A percentile compares a stretch with the other conserved stretches of the same genome.
These are phyloP conservation scores for Sturmia bella DNA, from an alignment of 2,888 invertebrate genomes.

Conservation along the genomic window DNA sequence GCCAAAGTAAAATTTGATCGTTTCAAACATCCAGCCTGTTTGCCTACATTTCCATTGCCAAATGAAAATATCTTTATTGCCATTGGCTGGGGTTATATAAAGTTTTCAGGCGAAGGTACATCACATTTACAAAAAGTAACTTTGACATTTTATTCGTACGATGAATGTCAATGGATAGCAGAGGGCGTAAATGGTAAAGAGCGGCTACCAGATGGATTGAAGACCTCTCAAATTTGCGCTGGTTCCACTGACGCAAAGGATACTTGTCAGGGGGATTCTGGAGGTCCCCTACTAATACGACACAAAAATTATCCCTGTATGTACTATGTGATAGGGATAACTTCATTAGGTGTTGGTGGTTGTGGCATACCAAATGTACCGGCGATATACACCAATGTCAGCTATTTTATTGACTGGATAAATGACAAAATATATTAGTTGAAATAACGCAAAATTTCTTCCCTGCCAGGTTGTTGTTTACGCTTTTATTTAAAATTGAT, in stretches of 20 bases:
- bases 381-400: conserved; percentile 76
- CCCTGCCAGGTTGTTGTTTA: too few species aligned
- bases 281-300: conserved; percentile 75
- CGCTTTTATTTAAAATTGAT: neutral
- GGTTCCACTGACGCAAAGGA: conserved; percentile 74
- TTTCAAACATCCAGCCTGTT: conserved; percentile 82
- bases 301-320: conserved; percentile 76
- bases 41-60: conserved; percentile 75
- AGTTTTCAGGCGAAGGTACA: conserved; percentile 76
- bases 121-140: conserved; percentile 83
- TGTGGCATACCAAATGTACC: conserved; percentile 76
- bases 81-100: conserved; percentile 83
- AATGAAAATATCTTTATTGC: conserved; percentile 78
- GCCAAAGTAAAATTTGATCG: conserved; percentile 78
- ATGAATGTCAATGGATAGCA: conserved; percentile 65
- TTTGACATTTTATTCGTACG: conserved; percentile 79
- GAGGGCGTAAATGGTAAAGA: conserved; percentile 65
- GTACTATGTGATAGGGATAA: conserved; percentile 76
- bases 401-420: conserved; percentile 76
- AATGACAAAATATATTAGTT: conserved; percentile 15
- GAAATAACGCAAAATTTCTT: too few species aligned
- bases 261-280: conserved; percentile 78
- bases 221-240: conserved; percentile 74
- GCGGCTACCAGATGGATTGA: conserved; percentile 71
- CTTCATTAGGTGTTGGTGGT: conserved; percentile 73